A percentile compares a stretch with the other conserved stretches of the same genome.
phyloP scores from a whole-genome alignment of 2,888 invertebrate genomes.

The Standfussiana lucernea region DNA sequence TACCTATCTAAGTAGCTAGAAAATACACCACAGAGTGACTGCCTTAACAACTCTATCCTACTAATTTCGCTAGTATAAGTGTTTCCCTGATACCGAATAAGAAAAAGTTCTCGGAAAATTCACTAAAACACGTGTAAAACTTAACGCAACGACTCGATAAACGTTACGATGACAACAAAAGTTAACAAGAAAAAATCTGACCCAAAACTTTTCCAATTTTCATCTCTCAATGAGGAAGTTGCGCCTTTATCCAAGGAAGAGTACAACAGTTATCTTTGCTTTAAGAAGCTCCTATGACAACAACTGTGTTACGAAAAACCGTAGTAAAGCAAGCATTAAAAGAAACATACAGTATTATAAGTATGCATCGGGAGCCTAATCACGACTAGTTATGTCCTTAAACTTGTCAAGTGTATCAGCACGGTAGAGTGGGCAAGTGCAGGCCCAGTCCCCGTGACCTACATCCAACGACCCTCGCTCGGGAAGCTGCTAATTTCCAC shows the following conservation, averaged over 20 bases:
- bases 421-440: slow-evolving; percentile 88
- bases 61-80: neutral
- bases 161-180: slow-evolving; percentile 38
- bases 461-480: slow-evolving; percentile 90
- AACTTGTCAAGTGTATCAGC: slow-evolving; percentile 89
- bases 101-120: neutral
- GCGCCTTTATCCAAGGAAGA: slow-evolving; percentile 4
- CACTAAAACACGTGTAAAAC: slow-evolving; percentile 12
- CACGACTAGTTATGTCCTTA: slow-evolving; percentile 87
- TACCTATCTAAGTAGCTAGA: slow-evolving; percentile 23
- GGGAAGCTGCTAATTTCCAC: slow-evolving; percentile 91
- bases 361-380: slow-evolving; percentile 77
- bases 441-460: slow-evolving; percentile 90
- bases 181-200: slow-evolving; percentile 33
- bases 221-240: slow-evolving; percentile 45
- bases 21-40: neutral
- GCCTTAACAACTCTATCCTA: neutral
- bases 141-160: slow-evolving; percentile 31
- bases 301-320: slow-evolving; percentile 63
- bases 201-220: slow-evolving; percentile 67
- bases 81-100: neutral
- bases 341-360: slow-evolving; percentile 41
- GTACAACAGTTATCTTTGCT: slow-evolving; percentile 12
- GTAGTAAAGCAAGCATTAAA: slow-evolving; percentile 46
- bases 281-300: slow-evolving; percentile 30